Conservation (phyloP, 2,797 vertebrate species). For the Salmo trutta region DNA sequence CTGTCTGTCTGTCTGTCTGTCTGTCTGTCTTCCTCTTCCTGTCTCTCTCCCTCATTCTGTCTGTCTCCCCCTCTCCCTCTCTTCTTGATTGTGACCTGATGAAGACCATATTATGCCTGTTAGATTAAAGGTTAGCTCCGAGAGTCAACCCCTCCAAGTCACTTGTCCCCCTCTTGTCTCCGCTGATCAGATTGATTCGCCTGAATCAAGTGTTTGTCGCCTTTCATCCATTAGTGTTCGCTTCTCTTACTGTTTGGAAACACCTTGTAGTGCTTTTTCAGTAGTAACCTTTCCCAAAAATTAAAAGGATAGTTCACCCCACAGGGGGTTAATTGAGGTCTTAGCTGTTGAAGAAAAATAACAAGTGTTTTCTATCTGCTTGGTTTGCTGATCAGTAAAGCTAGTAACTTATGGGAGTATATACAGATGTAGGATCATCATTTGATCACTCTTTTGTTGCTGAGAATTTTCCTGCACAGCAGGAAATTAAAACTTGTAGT, state of each 20-base stretch:
- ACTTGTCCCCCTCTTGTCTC: constrained; percentile 23
- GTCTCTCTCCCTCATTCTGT: constrained; percentile 5
- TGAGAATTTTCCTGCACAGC: too few species aligned
- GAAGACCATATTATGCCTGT: constrained; percentile 36
- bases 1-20: constrained; percentile 18
- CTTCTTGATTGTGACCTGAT: constrained; percentile 39
- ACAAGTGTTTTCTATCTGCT: constrained; percentile 4
- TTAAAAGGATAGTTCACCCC: constrained; percentile 29
- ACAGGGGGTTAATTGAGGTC: not conserved
- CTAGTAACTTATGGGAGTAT: too few species aligned
- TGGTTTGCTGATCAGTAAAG: not conserved
- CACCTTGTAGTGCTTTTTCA: constrained; percentile 28
- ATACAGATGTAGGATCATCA: too few species aligned
- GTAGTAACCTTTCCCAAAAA: constrained; percentile 22
- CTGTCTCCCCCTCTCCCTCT: constrained; percentile 16
- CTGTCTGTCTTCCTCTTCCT: constrained; percentile 12
- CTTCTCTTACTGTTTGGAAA: constrained; percentile 33
- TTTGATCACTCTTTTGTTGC: too few species aligned
- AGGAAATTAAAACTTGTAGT: too few species aligned
- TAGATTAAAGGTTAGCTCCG: constrained; percentile 40
- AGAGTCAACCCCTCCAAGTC: constrained; percentile 25
- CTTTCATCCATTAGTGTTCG: constrained; percentile 19
- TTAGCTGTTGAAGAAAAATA: not conserved
- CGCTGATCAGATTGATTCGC: constrained; percentile 2
- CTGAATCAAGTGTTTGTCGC: constrained; percentile 17